Base-by-base conservation (phyloP, 2,113 vertebrate genomes). In the Mobula birostris region DNA sequence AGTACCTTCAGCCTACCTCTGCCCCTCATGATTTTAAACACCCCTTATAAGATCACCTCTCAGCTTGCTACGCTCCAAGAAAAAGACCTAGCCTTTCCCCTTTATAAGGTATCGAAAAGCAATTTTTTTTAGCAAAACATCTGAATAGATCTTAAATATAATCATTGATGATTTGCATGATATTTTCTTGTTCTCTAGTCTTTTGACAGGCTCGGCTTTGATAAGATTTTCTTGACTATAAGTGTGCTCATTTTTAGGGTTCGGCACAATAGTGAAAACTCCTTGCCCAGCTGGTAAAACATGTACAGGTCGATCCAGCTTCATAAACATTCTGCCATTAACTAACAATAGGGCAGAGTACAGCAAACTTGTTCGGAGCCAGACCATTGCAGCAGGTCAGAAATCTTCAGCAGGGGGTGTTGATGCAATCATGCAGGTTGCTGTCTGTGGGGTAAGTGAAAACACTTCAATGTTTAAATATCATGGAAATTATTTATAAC, bases 381-480 rank as follows among this genome's bases (percentile, higher is more conserved):
- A 94, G 94, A 92, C 77, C 79, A 94, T 95, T 56, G 95, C 94
- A 7, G 94, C 83, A 58, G 95, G 95, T 66, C 90, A 95, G 95
- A 96, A 96, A 92, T 95, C 94, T 1, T 94, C 94, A 2, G 95
- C 94, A 72, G 93, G 94, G 19, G 95, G 95, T 48, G 92, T 95
- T 94, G 95, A 95, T 66, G 95, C 94, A 32, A 94, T 94, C 76
- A 96, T 96, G 94, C 95, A 95, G 94, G 91, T 94, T 4, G 92
- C 94, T 14, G 77, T 95, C 94, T 95, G 95, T 63, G 94, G 95
- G 96, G 95, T 95, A 94, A 72, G 95, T 94, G 32, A 94, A n/a
- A 48, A 40, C 7, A 79, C 8, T 80, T 36, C 40, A 87, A 24
- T n/a, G 5, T 29, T 2, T 76, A 36, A 32, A 90, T n/a, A 72